phyloP scores from a whole-genome alignment of 2,113 vertebrate genomes.

The Myrmophylax atrothorax region DNA sequence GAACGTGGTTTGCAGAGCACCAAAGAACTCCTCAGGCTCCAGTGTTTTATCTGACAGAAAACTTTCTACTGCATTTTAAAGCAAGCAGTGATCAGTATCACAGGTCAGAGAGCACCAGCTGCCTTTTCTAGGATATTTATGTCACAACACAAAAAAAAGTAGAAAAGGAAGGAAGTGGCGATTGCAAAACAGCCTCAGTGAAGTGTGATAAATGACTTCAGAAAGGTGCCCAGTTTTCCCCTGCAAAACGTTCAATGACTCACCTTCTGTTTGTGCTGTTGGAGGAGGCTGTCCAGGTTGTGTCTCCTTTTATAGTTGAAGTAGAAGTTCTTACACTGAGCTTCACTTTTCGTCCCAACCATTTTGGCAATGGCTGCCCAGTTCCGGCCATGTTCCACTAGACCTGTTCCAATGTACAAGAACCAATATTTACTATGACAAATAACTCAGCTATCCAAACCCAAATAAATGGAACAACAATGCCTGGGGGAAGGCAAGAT shows the following conservation, averaged over 20 bases:
- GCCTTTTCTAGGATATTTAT: background rate
- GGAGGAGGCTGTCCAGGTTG: conserved; percentile 95
- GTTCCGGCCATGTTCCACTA: conserved; percentile 96
- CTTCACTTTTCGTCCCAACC: conserved; percentile 98
- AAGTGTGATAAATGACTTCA: background rate
- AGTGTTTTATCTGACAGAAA: background rate
- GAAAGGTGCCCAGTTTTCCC: background rate
- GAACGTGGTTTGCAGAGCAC: background rate
- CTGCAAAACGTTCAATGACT: background rate
- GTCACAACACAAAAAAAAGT: background rate
- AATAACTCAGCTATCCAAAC: background rate
- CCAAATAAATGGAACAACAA: background rate
- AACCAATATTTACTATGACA: background rate
- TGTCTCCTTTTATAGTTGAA: conserved; percentile 98
- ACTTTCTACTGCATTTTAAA: background rate
- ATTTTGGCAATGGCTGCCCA: conserved; percentile 99
- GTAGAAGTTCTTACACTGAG: conserved; percentile 99
- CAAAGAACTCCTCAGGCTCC: background rate
- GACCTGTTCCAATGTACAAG: conserved; percentile 73
- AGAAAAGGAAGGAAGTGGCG: background rate
- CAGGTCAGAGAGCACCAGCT: background rate
- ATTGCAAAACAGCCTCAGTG: background rate
- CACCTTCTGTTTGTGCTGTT: conserved; percentile 93
- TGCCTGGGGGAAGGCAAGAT: background rate
- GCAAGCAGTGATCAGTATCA: background rate